Percentiles rank a stretch among this genome's conserved stretches.
Conservation (phyloP, 1,140 invertebrate species). For the Reticulitermes speratus region DNA sequence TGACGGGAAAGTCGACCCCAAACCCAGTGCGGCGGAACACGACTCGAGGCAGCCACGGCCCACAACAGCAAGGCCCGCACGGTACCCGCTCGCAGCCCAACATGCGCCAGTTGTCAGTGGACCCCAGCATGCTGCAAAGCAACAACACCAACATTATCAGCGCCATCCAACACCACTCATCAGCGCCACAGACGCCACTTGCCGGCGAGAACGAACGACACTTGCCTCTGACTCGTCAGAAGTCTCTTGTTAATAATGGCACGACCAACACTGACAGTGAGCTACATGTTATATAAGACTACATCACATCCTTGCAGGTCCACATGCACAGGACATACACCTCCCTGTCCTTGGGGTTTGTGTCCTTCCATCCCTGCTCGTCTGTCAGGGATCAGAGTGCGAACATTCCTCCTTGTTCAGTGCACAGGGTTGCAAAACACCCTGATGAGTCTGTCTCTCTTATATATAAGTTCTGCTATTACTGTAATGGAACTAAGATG, state of each 20-base stretch:
- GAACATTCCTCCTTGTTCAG: neutral
- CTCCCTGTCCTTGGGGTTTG: neutral
- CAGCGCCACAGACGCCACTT: constrained; percentile 30
- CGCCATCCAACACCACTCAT: constrained; percentile 17
- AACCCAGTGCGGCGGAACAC: constrained; percentile 54
- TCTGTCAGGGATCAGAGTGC: neutral
- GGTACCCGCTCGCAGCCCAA: constrained; percentile 44
- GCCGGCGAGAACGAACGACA: constrained; percentile 15
- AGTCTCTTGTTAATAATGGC: neutral
- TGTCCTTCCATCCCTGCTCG: neutral
- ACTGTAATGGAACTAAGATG: no score
- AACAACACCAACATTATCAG: neutral
- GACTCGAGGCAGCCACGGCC: constrained; percentile 44
- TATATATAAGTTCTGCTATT: no score
- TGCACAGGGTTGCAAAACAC: no score
- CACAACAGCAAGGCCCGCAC: neutral
- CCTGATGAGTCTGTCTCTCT: no score
- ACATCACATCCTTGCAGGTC: neutral
- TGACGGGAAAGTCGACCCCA: constrained; percentile 45
- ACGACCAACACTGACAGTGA: neutral
- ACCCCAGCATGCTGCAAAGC: neutral
- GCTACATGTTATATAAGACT: neutral
- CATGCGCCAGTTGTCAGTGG: constrained; percentile 43
- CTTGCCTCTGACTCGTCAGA: constrained; percentile 15
- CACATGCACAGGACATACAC: neutral